phyloP scores from a whole-genome alignment of 2,113 vertebrate species.

The Hydropotes inermis region DNA sequence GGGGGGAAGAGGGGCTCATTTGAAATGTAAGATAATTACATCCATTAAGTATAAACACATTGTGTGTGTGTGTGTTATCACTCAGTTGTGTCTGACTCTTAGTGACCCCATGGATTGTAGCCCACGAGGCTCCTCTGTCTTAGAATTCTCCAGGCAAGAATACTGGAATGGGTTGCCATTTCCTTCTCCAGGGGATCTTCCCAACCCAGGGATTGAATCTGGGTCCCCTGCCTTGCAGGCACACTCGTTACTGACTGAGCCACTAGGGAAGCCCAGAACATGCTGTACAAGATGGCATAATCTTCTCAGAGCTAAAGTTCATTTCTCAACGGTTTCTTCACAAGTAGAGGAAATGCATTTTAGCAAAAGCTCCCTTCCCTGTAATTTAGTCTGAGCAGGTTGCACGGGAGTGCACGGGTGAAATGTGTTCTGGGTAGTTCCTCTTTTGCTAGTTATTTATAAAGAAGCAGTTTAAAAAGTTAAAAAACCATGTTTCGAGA shows the following conservation, averaged over 20 bases:
- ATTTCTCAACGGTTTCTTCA: conserved; percentile 36
- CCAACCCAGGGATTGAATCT: neutral
- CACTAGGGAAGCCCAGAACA: neutral
- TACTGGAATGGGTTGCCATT: neutral
- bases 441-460: conserved; percentile 36
- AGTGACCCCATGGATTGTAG: neutral
- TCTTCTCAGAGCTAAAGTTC: conserved; percentile 12
- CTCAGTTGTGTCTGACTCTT: neutral
- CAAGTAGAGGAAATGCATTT: conserved; percentile 27
- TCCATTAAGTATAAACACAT: neutral
- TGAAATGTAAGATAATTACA: neutral
- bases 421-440: conserved; percentile 26
- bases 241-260: neutral
- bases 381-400: neutral
- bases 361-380: conserved; percentile 39
- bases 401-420: neutral
- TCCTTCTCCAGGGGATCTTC: neutral
- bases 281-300: neutral
- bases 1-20: neutral
- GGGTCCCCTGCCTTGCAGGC: neutral
- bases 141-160: neutral
- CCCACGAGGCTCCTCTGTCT: neutral
- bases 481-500: neutral
- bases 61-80: neutral
- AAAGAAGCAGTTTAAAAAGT: neutral